These are phyloP conservation scores for Lottia scabra DNA, from an alignment of 2,888 invertebrate genomes.

Conservation along the genomic window DNA sequence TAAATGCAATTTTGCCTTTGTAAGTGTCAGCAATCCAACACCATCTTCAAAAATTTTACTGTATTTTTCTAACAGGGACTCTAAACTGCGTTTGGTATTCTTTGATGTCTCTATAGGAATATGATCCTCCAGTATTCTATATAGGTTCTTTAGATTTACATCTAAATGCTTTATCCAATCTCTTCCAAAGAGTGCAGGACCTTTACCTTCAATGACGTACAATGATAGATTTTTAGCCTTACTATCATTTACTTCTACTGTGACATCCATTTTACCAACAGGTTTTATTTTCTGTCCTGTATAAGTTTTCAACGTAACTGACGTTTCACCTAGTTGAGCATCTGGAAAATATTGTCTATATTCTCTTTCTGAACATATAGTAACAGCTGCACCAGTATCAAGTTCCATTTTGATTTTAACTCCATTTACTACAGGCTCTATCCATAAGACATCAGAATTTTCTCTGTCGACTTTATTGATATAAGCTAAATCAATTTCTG, in stretches of 20 bases:
- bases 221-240: background rate
- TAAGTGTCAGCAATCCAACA: background rate
- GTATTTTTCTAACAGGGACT: background rate
- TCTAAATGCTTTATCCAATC: background rate
- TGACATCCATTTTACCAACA: background rate
- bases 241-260: background rate
- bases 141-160: too few species aligned
- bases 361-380: background rate
- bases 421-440: background rate
- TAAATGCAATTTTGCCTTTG: conserved; percentile 24
- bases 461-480: conserved; percentile 2
- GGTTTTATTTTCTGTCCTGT: background rate
- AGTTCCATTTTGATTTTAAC: background rate
- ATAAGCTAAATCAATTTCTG: background rate
- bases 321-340: too few species aligned
- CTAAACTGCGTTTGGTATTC: background rate
- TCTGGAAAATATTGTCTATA: background rate
- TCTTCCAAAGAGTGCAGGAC: background rate
- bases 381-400: background rate
- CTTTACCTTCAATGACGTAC: background rate
- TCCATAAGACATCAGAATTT: background rate
- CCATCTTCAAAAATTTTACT: background rate
- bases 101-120: background rate
- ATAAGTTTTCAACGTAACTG: background rate
- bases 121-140: background rate